phyloP scores from a whole-genome alignment of 2,797 vertebrate species.

The Pogoniulus pusillus region DNA sequence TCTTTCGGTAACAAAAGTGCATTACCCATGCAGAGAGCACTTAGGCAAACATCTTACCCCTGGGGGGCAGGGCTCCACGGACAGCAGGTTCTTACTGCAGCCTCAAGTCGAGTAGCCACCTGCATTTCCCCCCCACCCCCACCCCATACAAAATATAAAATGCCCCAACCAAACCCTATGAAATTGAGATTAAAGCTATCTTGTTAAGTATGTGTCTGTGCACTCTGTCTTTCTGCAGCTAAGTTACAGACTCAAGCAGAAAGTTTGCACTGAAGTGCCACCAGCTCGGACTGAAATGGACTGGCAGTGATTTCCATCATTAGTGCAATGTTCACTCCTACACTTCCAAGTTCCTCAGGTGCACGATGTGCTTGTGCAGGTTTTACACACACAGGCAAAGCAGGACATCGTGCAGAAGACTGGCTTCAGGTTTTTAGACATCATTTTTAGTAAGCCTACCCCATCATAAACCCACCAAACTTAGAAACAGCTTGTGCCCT shows the following conservation, averaged over 20 bases:
- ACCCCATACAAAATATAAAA: conserved; percentile 14
- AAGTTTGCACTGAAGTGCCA: conserved; percentile 5
- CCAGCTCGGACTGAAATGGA: conserved; percentile 27
- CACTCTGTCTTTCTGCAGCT: conserved; percentile 21
- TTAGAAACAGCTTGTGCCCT: neutral
- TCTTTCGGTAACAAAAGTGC: conserved; percentile 11
- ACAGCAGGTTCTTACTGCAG: neutral
- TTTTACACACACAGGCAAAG: conserved; percentile 50
- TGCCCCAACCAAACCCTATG: conserved; percentile 5
- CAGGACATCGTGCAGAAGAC: conserved; percentile 39
- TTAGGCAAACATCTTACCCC: neutral
- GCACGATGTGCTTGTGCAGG: conserved; percentile 22
- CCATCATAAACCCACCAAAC: conserved; percentile 24
- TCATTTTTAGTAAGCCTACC: neutral
- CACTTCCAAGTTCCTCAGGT: conserved; percentile 46
- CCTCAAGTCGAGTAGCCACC: conserved; percentile 10
- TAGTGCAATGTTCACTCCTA: conserved; percentile 63
- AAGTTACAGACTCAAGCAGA: conserved; percentile 4
- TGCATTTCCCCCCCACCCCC: neutral
- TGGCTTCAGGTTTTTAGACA: neutral
- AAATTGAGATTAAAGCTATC: conserved; percentile 60
- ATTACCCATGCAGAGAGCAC: conserved; percentile 27
- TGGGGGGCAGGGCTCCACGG: neutral
- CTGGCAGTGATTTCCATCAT: conserved; percentile 67
- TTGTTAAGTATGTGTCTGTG: neutral